phyloP scores from a whole-genome alignment of 2,797 vertebrate species.

The Hippocampus kuda region DNA sequence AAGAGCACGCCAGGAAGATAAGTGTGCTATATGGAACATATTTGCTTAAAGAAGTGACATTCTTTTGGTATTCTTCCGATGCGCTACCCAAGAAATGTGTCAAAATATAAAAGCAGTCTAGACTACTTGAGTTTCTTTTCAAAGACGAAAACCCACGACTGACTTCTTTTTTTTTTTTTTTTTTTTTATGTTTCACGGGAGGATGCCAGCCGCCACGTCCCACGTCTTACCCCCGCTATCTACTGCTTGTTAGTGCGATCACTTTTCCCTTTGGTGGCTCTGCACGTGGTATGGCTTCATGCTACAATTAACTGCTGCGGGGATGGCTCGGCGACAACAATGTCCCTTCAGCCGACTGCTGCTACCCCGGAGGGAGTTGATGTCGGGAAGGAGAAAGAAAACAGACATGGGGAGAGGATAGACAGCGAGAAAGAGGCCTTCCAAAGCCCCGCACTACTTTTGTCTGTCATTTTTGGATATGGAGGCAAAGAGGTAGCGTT shows the following conservation, averaged over 20 bases:
- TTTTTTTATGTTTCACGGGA: constrained; percentile 17
- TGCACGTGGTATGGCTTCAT: constrained; percentile 40
- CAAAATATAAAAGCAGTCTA: not conserved
- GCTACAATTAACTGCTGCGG: constrained; percentile 51
- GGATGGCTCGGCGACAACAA: constrained; percentile 33
- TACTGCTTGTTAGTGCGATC: constrained; percentile 50
- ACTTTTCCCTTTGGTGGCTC: constrained; percentile 36
- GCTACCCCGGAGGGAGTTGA: constrained; percentile 35
- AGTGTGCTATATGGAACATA: constrained; percentile 22
- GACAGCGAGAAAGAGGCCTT: constrained; percentile 17
- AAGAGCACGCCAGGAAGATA: constrained; percentile 10
- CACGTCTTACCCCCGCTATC: constrained; percentile 16
- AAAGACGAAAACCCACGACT: not conserved
- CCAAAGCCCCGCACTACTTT: constrained; percentile 46
- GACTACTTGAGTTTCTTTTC: not conserved
- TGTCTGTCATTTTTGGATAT: constrained; percentile 45
- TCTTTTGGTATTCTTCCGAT: not conserved
- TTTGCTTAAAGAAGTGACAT: constrained; percentile 22
- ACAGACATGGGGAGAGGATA: constrained; percentile 27
- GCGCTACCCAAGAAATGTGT: not conserved
- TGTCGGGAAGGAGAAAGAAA: constrained; percentile 20
- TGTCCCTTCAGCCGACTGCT: constrained; percentile 38
- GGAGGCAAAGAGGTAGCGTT: constrained; percentile 31
- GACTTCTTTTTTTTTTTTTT: not conserved
- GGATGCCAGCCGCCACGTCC: constrained; percentile 19